Evolutionary conservation across 1,140 invertebrate species (phyloP).

Genomic region (Eurosta solidaginis): DNA sequence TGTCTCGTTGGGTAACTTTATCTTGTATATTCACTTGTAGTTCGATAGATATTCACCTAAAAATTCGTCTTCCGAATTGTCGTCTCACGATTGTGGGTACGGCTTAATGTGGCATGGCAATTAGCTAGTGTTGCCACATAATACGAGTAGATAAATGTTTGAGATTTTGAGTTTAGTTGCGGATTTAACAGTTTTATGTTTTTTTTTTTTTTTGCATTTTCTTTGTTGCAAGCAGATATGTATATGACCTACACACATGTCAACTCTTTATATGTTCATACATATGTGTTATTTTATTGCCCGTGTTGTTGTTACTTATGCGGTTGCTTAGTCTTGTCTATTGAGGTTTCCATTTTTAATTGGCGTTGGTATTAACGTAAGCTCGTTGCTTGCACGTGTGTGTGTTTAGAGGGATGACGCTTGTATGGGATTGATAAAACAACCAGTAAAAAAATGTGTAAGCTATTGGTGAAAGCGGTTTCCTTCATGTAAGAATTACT

Average conservation of each 20-base stretch:
- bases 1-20: too few species aligned
- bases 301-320: constrained; percentile 32
- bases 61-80: constrained; percentile 33
- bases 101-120: constrained; percentile 47
- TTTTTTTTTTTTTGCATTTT: constrained; percentile 36
- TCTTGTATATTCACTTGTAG: too few species aligned
- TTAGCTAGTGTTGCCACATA: constrained; percentile 58
- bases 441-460: too few species aligned
- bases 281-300: constrained; percentile 1
- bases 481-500: too few species aligned
- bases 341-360: constrained; percentile 22
- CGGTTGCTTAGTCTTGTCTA: constrained; percentile 21
- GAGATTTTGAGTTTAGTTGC: constrained; percentile 53
- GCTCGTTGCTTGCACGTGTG: neutral
- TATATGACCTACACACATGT: neutral
- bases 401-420: too few species aligned
- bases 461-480: too few species aligned
- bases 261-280: neutral
- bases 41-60: too few species aligned
- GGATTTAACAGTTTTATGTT: constrained; percentile 37
- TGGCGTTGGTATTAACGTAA: constrained; percentile 13
- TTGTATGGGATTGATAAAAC: too few species aligned
- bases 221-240: neutral
- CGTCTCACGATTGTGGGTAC: constrained; percentile 19
- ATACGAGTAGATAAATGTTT: constrained; percentile 58